Base-by-base conservation (phyloP, 2,888 invertebrate species). In the Pediacus dermestoides region DNA sequence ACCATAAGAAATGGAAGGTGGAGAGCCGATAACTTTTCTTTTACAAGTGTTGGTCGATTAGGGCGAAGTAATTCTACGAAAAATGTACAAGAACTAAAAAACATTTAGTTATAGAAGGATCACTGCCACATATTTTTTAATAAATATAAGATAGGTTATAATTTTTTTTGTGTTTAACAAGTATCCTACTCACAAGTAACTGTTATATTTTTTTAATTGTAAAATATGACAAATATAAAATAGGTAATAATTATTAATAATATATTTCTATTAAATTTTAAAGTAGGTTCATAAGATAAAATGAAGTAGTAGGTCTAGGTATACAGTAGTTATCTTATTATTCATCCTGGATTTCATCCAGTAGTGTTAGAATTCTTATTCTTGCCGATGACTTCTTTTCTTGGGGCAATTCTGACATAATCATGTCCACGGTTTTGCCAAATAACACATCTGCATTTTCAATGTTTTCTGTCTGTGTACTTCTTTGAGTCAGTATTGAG, bases 31-130 rank as follows among this genome's bases (percentile, higher is more conserved):
- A 18, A 18, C n/a, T 18, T 6, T 18, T 6, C 21, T 7, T 18
- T 18, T 7, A 18, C 6, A 18, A 18, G 21, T 18, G 21, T 18
- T n/a, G 21, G 21, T 18, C 21, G 21, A 7, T 18, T 18, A n/a
- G 21, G 21, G 6, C 21, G 21, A n/a, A 18, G n/a, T 18, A 18
- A 18, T 18, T 18, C 21, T n/a, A 18, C 6, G 21, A 18, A 18
- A 18, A 18, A n/a, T n/a, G 21, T 18, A 6, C 21, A 18, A 18
- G 21, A 18, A 18, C 21, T 18, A n/a, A 18, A n/a, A 18, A 18
- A 18, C 21, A 18, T n/a, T 18, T 18, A 18, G 6, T 6, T 6
- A 6, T 18, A n/a, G n/a, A n/a, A 18, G 21, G 21, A 18, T 18
- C n/a, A 18, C 21, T 18, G 6, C 21, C 21, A 18, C 6, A 18